Conservation (phyloP, 2,113 vertebrate genomes). For the Himantopus leucocephalus region DNA sequence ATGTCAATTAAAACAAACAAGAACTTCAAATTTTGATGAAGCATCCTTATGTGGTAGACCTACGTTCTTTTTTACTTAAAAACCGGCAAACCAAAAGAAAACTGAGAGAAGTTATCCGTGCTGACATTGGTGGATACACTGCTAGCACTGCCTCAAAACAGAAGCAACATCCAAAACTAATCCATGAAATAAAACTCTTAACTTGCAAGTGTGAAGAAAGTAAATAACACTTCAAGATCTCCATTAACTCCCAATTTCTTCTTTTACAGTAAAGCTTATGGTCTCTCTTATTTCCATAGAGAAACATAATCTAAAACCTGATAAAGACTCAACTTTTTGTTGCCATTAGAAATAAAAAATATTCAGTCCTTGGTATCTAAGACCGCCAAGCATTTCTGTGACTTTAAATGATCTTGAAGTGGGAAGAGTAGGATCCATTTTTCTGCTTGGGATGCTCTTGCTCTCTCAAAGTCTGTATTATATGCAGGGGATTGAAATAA, state of each 20-base stretch:
- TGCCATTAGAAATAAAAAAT: background rate
- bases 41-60: background rate
- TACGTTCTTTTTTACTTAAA: background rate
- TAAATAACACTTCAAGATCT: background rate
- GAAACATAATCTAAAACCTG: background rate
- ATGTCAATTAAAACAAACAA: background rate
- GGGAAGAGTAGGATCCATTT: background rate
- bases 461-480: background rate
- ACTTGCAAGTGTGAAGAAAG: background rate
- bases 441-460: background rate
- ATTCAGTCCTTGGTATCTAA: background rate
- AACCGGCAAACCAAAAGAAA: background rate
- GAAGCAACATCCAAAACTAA: background rate
- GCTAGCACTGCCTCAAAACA: background rate
- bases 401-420: background rate
- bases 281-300: background rate
- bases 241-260: background rate
- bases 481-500: background rate
- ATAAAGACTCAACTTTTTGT: background rate
- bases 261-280: background rate
- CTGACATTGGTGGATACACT: background rate
- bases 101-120: background rate
- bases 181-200: background rate
- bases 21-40: background rate
- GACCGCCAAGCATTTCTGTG: background rate